phyloP scores from a whole-genome alignment of 2,888 invertebrate genomes.

The Trachelus tabidus region DNA sequence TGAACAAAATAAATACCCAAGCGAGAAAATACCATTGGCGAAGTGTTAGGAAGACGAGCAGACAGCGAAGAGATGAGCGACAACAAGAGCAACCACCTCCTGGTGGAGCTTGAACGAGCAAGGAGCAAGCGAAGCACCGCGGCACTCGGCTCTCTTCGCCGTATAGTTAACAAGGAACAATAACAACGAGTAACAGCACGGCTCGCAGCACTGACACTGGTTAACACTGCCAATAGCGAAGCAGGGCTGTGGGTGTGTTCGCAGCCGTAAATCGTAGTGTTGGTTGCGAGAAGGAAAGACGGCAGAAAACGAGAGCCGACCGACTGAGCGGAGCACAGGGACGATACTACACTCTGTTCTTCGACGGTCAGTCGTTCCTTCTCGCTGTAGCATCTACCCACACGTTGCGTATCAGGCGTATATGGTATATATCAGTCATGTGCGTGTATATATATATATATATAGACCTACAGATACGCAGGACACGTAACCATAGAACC shows the following conservation, averaged over 20 bases:
- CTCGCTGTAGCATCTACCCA: constrained; percentile 17
- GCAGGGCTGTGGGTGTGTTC: neutral
- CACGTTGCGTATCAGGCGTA: constrained; percentile 2
- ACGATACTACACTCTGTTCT: constrained; percentile 40
- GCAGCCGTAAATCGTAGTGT: neutral
- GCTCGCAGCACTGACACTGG: neutral
- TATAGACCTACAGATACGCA: constrained; percentile 17
- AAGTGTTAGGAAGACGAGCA: neutral
- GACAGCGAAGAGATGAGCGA: neutral
- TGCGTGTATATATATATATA: neutral
- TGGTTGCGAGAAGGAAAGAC: neutral
- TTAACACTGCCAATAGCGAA: neutral
- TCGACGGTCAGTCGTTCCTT: constrained; percentile 10
- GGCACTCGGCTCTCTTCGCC: neutral
- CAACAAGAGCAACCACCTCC: neutral
- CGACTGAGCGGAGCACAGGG: constrained; percentile 40
- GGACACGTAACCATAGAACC: neutral
- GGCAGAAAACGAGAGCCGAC: constrained; percentile 21
- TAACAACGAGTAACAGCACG: neutral
- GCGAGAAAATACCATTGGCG: neutral
- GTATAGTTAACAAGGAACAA: neutral
- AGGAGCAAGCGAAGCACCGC: neutral
- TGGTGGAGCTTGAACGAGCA: neutral
- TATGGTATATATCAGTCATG: constrained; percentile 17
- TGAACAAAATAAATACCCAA: neutral